phyloP scores from a whole-genome alignment of 1,140 invertebrate species.

The Drosophila melanogaster region Release_6_plus_ISO1_MT NT_033779.5:20450001-20450500 shows the following conservation, averaged over 20 bases:
- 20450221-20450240: constrained; percentile 3
- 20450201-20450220: background rate
- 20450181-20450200: background rate
- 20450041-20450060: no score
- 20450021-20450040: no score
- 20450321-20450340: constrained; percentile 68
- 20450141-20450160: no score
- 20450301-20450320: constrained; percentile 69
- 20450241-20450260: constrained; percentile 52
- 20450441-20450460: constrained; percentile 85
- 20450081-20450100: no score
- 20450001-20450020: background rate
- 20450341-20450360: constrained; percentile 72
- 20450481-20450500: constrained; percentile 70
- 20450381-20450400: constrained; percentile 81
- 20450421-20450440: constrained; percentile 90
- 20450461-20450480: constrained; percentile 75
- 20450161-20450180: background rate
- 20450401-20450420: constrained; percentile 94
- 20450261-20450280: constrained; percentile 36
- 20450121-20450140: no score
- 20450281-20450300: background rate
- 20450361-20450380: constrained; percentile 82
- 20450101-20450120: no score
- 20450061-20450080: no score